Base-by-base conservation (phyloP, 1,140 invertebrate species). In the Fopius arisanus region DNA sequence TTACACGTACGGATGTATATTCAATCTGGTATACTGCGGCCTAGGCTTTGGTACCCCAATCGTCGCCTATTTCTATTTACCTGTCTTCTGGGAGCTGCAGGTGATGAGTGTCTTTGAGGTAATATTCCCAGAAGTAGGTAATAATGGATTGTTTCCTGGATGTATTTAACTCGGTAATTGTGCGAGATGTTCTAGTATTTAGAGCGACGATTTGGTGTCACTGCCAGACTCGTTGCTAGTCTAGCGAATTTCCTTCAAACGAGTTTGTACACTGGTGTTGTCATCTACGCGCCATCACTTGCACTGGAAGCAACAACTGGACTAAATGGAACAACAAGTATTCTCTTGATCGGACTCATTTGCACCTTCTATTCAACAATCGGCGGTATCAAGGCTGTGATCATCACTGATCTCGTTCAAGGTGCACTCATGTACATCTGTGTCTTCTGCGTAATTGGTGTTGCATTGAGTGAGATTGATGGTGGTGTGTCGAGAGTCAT, bases 361-460 rank as follows among this genome's bases (percentile, higher is more conserved):
- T 96, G 95, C 83, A 96, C 94, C n/a, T 94, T 97, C 81, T 97
- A 97, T 83, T 95, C 95, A 0, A 93, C 94, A 1, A 89, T 97
- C 79, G 96, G 96, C 41, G 96, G 96, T 3, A 96, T 97, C 89
- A 97, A 97, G 84, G 96, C 96, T 4, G 95, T 97, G 0, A 87
- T 97, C 51, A 90, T 95, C 80, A 96, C 95, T 6, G 96, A 97
- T 86, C 90, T 96, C 0, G 95, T 97, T 80, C 95, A 95, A 86
- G 92, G 92, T 5, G 33, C 94, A 1, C 88, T 96, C 1, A 96
- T 96, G 94, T 93, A 94, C 83, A 59, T 74, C 86, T 89, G 73
- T 88, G 91, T 75, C 80, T 93, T 54, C 2, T 78, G 79, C 59
- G 74, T 86, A 0, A 72, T 88, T 19, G 67, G 48, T 0, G 75